These are phyloP conservation scores for Toxotes lorentzi DNA, from an alignment of 2,797 vertebrate genomes.

Conservation along the genomic window DNA sequence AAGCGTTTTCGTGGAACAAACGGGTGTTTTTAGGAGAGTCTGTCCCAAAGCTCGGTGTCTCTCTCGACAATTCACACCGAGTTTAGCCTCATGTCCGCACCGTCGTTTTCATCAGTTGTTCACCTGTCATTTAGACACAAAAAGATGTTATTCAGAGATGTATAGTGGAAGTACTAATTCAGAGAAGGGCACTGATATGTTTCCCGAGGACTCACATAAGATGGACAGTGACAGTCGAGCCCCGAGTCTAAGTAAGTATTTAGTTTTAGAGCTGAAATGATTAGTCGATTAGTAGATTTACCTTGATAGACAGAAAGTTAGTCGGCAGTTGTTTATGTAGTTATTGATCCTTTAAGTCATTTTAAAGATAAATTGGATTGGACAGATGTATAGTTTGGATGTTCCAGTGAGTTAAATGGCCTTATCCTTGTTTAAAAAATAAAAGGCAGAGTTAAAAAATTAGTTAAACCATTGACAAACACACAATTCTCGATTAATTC, in stretches of 20 bases:
- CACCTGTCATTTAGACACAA: background rate
- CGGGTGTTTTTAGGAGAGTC: background rate
- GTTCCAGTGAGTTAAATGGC: background rate
- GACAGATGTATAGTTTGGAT: background rate
- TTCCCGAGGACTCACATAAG: constrained; percentile 16
- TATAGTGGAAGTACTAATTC: constrained; percentile 7
- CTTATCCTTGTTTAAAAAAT: no score
- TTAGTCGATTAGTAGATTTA: background rate
- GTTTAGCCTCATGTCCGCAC: constrained; percentile 20
- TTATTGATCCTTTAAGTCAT: background rate
- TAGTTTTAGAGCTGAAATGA: background rate
- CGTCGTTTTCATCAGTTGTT: background rate
- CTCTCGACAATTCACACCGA: background rate
- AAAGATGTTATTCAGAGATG: constrained; percentile 58
- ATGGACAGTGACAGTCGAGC: constrained; percentile 1
- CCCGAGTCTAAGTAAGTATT: constrained; percentile 44
- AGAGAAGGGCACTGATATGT: background rate
- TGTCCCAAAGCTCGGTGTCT: constrained; percentile 6
- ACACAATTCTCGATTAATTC: no score
- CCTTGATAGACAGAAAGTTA: background rate
- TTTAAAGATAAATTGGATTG: background rate
- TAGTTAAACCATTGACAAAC: no score
- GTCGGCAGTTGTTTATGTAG: background rate
- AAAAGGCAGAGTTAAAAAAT: no score
- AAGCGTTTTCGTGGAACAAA: constrained; percentile 16